Conservation (phyloP, 2,797 vertebrate genomes). For the Jordanella pulchra region DNA sequence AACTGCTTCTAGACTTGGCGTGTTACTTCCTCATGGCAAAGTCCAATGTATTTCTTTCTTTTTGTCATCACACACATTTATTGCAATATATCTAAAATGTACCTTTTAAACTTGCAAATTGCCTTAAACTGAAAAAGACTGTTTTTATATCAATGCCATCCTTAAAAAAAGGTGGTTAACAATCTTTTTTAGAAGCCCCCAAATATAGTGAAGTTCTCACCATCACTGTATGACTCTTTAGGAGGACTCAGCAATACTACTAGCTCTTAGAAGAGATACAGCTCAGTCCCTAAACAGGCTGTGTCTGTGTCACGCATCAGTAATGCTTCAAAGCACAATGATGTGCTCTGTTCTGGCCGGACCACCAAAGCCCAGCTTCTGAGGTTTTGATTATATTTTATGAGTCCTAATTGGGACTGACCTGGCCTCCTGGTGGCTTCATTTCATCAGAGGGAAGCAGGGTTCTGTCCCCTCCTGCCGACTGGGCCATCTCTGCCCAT, state of each 20-base stretch:
- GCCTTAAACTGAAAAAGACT: too few relatives aligned
- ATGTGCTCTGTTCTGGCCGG: slow-evolving; percentile 68
- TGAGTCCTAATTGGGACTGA: slow-evolving; percentile 83
- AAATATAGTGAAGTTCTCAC: not conserved
- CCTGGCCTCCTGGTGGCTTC: slow-evolving; percentile 67
- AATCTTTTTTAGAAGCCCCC: not conserved
- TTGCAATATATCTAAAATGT: too few relatives aligned
- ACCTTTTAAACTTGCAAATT: too few relatives aligned
- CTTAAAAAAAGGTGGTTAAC: not conserved
- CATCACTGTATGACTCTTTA: slow-evolving; percentile 9
- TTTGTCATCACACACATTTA: too few relatives aligned
- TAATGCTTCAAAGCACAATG: slow-evolving; percentile 67
- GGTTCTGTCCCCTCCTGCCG: slow-evolving; percentile 48
- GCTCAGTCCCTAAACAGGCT: slow-evolving; percentile 70
- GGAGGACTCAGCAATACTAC: not conserved
- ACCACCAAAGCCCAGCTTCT: slow-evolving; percentile 73
- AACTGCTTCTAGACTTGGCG: too few relatives aligned
- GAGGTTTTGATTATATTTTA: slow-evolving; percentile 83
- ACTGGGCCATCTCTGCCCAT: slow-evolving; percentile 60
- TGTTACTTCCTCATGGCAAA: too few relatives aligned
- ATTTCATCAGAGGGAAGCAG: slow-evolving; percentile 67
- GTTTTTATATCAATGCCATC: too few relatives aligned
- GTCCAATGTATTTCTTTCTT: too few relatives aligned
- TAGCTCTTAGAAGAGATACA: slow-evolving; percentile 47
- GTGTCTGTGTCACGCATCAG: slow-evolving; percentile 73